Evolutionary conservation across 1,140 invertebrate genomes (phyloP), one percentile per base, ranked within the genome.

Genomic region (Tetraneura akinire): DNA sequence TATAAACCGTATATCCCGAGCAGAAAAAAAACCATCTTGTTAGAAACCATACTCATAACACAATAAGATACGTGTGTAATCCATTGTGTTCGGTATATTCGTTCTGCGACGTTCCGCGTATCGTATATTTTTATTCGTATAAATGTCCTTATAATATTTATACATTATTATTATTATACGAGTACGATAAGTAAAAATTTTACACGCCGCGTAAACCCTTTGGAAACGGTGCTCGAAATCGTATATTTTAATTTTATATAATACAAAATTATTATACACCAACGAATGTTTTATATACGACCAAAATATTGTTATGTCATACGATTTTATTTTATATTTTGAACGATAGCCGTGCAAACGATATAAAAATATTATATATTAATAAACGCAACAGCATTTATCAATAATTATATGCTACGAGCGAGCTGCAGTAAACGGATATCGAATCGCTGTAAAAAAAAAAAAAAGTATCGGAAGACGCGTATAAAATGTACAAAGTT

Each of bases 191-290:
- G n/a, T n/a, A n/a, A n/a, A n/a, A n/a, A n/a, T n/a, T n/a, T n/a
- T 14, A 21, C 11, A 21, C 9, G 32, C 14, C 8, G 23, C 26
- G 18, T 73, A 73, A 73, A 73, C 70, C 70, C 70, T 73, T 73
- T 73, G 53, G 71, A 29, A 23, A 6, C 51, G 71, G 71, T 76
- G 51, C 32, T 57, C 42, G 6, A 76, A 26, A 32, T 32, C 18
- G 29, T 32, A 14, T 62, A 37, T 37, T 37, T 37, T 37, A 37
- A 37, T 37, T n/a, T n/a, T n/a, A n/a, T n/a, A n/a, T n/a, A n/a
- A n/a, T n/a, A n/a, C n/a, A n/a, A n/a, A n/a, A n/a, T 3, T 37
- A 37, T 8, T 3, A 37, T 8, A 37, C 32, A 3, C 32, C 3
- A 37, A 37, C 32, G 32, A 37, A 37, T 37, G 8, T 37, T 37